Evolutionary conservation across 2,113 vertebrate genomes (phyloP), one percentile per base, ranked within the genome.

Genomic region (Alexandromys fortis): DNA sequence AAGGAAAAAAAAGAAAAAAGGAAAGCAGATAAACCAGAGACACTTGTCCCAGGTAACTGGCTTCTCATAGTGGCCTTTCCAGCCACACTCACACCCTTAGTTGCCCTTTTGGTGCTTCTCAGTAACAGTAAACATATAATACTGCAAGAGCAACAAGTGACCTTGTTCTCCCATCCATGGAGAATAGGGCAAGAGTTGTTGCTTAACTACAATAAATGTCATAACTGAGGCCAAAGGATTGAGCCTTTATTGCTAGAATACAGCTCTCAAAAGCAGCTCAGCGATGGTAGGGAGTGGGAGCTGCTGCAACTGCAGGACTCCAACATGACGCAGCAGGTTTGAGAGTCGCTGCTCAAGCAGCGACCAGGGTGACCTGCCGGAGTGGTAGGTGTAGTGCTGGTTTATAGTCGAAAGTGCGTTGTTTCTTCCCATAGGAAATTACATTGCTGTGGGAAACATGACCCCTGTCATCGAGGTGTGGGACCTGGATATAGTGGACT

Each of bases 401-500:
- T 35, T 47, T 72, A 5, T 61, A 77, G 70, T 68, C 33, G 7
- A 19, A 45, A n/a, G 5, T n/a, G 8, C 19, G 52, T 14, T 21
- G 1, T 82, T 90, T 97, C 86, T 65, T 42, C 52, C 97, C 91
- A 19, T 92, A 99, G 99, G 98, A 58, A 99, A 99, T 98, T 99
- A 99, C 1, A 99, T 99, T 75, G 99, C 99, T 11, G 99, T 99
- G 94, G 99, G 99, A 91, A 99, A 98, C 97, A 99, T 99, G 99
- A 99, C 99, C 30, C 99, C 99, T 0, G 98, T 99, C 94, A 99
- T 99, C 72, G 99, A 99, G 22, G 98, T 99, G 61, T 99, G 99
- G 99, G 99, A 99, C 98, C 98, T 99, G 78, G 99, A 99, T 95
- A 98, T 99, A 95, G 99, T 99, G 35, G 99, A 99, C 95, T 99